Conservation (phyloP, 1,140 invertebrate species). For the Drosophila pachea region DNA sequence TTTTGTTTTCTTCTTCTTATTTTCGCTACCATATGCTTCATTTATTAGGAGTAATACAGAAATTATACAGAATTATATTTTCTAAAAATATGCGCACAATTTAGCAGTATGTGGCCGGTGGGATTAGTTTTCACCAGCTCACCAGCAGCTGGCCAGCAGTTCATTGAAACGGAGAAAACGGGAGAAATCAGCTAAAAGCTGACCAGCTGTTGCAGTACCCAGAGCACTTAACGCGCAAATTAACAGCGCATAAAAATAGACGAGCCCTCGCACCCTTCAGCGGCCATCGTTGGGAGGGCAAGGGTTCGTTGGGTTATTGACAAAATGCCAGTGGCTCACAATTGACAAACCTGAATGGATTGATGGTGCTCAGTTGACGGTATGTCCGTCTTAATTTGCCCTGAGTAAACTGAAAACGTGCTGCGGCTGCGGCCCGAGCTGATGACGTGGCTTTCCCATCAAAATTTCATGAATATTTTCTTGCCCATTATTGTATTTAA, state of each 20-base stretch:
- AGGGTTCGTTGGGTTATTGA: slow-evolving; percentile 31
- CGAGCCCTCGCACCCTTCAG: slow-evolving; percentile 1
- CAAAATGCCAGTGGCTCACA: slow-evolving; percentile 51
- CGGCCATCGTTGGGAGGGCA: background rate
- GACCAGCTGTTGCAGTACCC: slow-evolving; percentile 62
- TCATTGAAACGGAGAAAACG: slow-evolving; percentile 13
- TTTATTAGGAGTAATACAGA: slow-evolving; percentile 66
- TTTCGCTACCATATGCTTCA: slow-evolving; percentile 55
- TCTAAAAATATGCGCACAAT: slow-evolving; percentile 61
- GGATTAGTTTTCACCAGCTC: too few relatives aligned
- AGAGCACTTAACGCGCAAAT: slow-evolving; percentile 63
- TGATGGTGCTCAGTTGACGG: slow-evolving; percentile 43
- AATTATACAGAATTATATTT: slow-evolving; percentile 50
- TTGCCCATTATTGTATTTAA: too few relatives aligned
- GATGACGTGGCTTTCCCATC: slow-evolving; percentile 41
- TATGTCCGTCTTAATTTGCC: slow-evolving; percentile 53
- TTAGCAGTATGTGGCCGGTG: slow-evolving; percentile 58
- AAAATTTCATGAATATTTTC: slow-evolving; percentile 48
- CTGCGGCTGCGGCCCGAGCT: slow-evolving; percentile 5
- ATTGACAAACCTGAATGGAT: slow-evolving; percentile 63
- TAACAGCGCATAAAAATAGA: slow-evolving; percentile 69
- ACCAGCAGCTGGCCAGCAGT: slow-evolving; percentile 14
- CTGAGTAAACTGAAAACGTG: slow-evolving; percentile 49
- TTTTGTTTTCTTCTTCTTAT: slow-evolving; percentile 22
- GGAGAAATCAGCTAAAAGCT: slow-evolving; percentile 13